phyloP scores from a whole-genome alignment of 2,797 vertebrate genomes.

The Phataginus tetradactyla region DNA sequence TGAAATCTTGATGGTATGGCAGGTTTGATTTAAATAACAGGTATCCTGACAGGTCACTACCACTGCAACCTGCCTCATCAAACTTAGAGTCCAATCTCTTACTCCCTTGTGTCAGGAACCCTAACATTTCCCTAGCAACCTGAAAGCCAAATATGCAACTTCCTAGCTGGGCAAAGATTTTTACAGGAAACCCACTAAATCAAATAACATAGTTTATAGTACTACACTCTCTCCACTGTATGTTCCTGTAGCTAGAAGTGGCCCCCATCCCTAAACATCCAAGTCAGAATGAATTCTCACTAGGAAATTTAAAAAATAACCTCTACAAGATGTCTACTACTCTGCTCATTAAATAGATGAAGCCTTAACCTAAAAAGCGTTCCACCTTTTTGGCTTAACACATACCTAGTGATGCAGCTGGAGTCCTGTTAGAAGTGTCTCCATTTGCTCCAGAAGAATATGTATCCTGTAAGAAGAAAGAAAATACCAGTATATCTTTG shows the following conservation, averaged over 20 bases:
- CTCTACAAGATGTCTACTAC: not conserved
- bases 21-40: not conserved
- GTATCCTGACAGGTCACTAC: not conserved
- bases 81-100: not conserved
- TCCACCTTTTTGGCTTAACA: not conserved
- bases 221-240: not conserved
- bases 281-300: not conserved
- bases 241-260: not conserved
- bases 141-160: not conserved
- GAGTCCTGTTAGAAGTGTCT: slow-evolving; percentile 44
- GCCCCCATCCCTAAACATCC: not conserved
- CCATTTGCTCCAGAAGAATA: slow-evolving; percentile 72
- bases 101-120: not conserved
- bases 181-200: slow-evolving; percentile 1
- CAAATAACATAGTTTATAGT: not conserved
- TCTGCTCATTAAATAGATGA: not conserved
- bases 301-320: not conserved
- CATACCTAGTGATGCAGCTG: slow-evolving; percentile 77
- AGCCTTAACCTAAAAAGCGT: not conserved
- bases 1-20: not conserved
- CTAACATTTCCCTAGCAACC: not conserved
- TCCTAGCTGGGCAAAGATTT: not conserved
- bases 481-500: not conserved
- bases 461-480: slow-evolving; percentile 66
- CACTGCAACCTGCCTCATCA: not conserved